Conservation (phyloP, 2,113 vertebrate genomes). For the Balaeniceps rex region DNA sequence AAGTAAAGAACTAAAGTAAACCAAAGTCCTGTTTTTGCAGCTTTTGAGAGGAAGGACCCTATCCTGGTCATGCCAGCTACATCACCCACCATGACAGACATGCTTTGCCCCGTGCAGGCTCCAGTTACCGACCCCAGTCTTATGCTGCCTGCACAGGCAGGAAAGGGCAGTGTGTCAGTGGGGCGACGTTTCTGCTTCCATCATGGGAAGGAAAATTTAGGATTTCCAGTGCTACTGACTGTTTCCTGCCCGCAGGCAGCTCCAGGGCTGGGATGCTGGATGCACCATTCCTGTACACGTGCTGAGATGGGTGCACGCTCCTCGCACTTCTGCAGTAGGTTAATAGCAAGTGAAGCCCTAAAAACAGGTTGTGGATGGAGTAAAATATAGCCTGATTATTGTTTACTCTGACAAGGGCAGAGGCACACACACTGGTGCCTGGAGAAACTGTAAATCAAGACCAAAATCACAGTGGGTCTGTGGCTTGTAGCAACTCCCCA, state of each 20-base stretch:
- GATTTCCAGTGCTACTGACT: not conserved
- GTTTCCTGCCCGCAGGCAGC: not conserved
- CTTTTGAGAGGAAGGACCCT: not conserved
- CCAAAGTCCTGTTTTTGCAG: not conserved
- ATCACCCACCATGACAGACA: not conserved
- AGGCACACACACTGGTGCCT: not conserved
- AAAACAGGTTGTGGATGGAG: not conserved
- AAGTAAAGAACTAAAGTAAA: not conserved
- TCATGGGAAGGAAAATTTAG: not conserved
- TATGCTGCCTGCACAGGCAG: not conserved
- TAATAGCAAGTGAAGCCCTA: not conserved
- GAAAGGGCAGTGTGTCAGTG: not conserved
- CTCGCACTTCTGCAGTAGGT: not conserved
- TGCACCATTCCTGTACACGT: not conserved
- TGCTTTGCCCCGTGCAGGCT: accelerated
- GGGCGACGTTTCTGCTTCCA: not conserved
- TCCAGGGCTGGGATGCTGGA: not conserved
- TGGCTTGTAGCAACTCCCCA: not conserved
- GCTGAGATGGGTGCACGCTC: not conserved
- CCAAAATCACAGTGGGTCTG: not conserved
- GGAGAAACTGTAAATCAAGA: not conserved
- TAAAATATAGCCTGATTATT: not conserved
- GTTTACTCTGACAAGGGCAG: not conserved
- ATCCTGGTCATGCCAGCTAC: not conserved
- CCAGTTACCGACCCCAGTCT: not conserved